Percentiles rank a stretch among this genome's conserved stretches.
These are phyloP conservation scores for Oscheius onirici DNA, from an alignment of 2,888 invertebrate species.

Conservation along the genomic window DNA sequence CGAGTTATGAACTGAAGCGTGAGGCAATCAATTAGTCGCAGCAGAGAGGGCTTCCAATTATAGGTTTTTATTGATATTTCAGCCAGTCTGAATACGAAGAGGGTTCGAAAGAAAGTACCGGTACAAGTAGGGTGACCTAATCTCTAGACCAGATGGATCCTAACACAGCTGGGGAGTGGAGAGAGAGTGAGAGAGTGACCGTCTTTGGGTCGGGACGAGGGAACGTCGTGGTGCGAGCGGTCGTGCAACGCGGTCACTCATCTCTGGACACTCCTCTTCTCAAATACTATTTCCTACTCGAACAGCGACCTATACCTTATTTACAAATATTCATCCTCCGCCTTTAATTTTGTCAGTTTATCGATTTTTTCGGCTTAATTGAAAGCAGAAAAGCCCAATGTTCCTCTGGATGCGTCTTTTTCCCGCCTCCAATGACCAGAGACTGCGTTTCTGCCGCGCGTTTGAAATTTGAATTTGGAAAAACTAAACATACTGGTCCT, in stretches of 20 bases:
- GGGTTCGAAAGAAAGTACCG: background rate
- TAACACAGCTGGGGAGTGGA: background rate
- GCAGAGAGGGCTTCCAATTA: background rate
- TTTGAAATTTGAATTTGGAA: constrained; percentile 19
- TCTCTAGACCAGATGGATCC: too few relatives aligned
- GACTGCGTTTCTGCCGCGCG: constrained; percentile 10
- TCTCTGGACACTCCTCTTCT: constrained; percentile 18
- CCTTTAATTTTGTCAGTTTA: background rate
- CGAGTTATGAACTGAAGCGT: constrained; percentile 24
- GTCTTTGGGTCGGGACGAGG: constrained; percentile 6
- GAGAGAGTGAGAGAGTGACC: constrained; percentile 17
- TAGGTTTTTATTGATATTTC: background rate
- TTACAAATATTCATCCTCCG: constrained; percentile 28
- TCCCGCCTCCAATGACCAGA: background rate
- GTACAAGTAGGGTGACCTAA: too few relatives aligned
- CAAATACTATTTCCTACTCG: constrained; percentile 33
- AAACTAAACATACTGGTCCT: background rate
- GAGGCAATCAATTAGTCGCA: constrained; percentile 20
- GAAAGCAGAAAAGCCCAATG: background rate
- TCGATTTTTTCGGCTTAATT: constrained; percentile 1
- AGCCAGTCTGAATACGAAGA: background rate
- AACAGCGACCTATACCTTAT: constrained; percentile 32
- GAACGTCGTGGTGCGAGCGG: constrained; percentile 6
- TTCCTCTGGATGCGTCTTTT: background rate
- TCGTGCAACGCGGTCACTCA: constrained; percentile 30